Percentiles rank a stretch among this genome's conserved stretches.
Conservation (phyloP, 2,113 vertebrate genomes). For the Gopherus evgoodei region DNA sequence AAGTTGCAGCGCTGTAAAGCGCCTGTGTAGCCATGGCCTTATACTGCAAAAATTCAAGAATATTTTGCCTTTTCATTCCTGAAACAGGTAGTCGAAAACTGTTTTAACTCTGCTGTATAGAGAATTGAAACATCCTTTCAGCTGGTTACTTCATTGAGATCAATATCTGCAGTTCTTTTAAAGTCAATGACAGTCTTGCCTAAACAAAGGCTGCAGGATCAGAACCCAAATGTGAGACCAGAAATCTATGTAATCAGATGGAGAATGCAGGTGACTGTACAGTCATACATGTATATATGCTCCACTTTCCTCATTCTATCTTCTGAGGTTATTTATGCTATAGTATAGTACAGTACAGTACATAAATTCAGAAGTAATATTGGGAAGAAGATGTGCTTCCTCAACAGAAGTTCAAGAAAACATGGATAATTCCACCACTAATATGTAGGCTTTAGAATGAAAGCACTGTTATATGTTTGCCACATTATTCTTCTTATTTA, state of each 20-base stretch:
- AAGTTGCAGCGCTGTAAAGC: too few species aligned
- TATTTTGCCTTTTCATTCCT: neutral
- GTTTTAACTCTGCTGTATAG: neutral
- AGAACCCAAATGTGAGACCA: neutral
- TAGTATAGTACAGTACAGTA: rapidly evolving
- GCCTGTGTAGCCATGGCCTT: too few species aligned
- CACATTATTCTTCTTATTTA: neutral
- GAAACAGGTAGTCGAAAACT: neutral
- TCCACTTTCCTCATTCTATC: neutral
- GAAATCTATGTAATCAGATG: neutral
- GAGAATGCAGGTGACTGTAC: neutral
- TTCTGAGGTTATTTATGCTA: neutral
- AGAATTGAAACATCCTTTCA: neutral
- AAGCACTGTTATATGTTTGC: neutral
- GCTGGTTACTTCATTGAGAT: neutral
- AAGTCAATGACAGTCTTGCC: neutral
- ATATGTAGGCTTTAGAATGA: neutral
- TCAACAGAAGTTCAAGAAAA: neutral
- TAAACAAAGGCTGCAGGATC: neutral
- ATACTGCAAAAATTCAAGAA: neutral
- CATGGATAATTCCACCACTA: neutral
- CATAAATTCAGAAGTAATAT: neutral
- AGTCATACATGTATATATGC: neutral
- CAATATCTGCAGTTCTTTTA: neutral
- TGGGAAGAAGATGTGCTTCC: neutral